Evolutionary conservation across 2,888 invertebrate species (phyloP).

Genomic region (Congeria kusceri): DNA sequence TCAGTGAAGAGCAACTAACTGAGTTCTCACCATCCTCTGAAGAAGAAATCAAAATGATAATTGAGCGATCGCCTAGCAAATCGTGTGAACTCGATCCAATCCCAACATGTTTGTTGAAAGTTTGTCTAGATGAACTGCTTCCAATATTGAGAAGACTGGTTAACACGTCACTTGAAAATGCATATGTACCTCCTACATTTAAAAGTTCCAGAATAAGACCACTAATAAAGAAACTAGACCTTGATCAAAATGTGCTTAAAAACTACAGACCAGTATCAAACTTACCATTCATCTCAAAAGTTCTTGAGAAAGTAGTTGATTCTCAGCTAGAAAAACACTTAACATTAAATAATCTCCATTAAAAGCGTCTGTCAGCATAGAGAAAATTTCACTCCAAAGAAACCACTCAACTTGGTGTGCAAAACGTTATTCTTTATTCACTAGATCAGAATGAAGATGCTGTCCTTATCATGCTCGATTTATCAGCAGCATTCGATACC

Average conservation of each 20-base stretch:
- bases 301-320: conserved; percentile 45
- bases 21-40: no score
- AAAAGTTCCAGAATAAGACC: conserved; percentile 35
- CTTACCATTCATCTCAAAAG: conserved; percentile 45
- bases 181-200: conserved; percentile 23
- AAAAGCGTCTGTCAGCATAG: conserved; percentile 40
- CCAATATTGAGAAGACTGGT: conserved; percentile 23
- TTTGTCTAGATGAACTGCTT: no score
- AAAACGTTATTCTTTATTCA: conserved; percentile 48
- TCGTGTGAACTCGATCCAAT: no score
- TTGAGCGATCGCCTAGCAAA: conserved; percentile 28
- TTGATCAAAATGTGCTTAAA: no score
- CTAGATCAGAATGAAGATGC: no score
- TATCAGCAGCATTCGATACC: no score
- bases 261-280: conserved; percentile 61
- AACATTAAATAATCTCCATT: conserved; percentile 33
- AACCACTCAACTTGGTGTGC: conserved; percentile 44
- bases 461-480: no score
- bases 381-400: conserved; percentile 51
- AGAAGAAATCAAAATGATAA: no score
- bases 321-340: conserved; percentile 30
- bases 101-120: no score
- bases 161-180: no score
- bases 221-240: no score
- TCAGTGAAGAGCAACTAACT: no score